Evolutionary conservation across 2,888 invertebrate species (phyloP), one percentile per base, ranked within the genome.

Genomic region (Ypsolopha sequella): DNA sequence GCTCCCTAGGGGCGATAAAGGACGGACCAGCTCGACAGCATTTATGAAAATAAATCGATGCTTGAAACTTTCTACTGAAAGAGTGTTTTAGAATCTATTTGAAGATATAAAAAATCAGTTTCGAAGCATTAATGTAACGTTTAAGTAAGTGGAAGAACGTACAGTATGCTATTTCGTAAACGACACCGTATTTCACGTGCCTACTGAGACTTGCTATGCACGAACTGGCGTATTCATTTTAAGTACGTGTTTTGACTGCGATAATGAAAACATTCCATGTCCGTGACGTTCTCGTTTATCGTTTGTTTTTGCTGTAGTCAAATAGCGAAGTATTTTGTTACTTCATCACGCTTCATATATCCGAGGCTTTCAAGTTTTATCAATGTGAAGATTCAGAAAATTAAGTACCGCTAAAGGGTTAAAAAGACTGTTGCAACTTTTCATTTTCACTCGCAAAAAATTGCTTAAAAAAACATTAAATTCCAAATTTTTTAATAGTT

Each of bases 11-110:
- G 50, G 54, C 56, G 58, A 64, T 61, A 61, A n/a, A 63, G 61
- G 56, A 58, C 58, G 60, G 47, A 6, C 36, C 14, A 8, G 13
- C 14, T 36, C 45, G 33, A 7, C 35, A 14, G 47, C 36, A 11
- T 36, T 14, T 36, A 36, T 47, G 59, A 54, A 61, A 62, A 64
- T 61, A 62, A 63, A 65, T 65, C 61, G 57, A 59, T 63, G 59
- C 58, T 51, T 52, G 57, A 57, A 56, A 55, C 53, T 39, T 54
- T 48, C 41, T 44, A 48, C 38, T 52, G 51, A 24, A 24, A 39
- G 45, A 54, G 51, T 50, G 53, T 57, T 56, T 60, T 61, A 58
- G 64, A 58, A 58, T 53, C 53, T 55, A 58, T 60, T 58, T 58
- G 24, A 24, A 24, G 24, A 24, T 56, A 52, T 55, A 7, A 10